These are phyloP conservation scores for Cylindroiulus punctatus DNA, from an alignment of 2,888 invertebrate species.

Conservation along the genomic window DNA sequence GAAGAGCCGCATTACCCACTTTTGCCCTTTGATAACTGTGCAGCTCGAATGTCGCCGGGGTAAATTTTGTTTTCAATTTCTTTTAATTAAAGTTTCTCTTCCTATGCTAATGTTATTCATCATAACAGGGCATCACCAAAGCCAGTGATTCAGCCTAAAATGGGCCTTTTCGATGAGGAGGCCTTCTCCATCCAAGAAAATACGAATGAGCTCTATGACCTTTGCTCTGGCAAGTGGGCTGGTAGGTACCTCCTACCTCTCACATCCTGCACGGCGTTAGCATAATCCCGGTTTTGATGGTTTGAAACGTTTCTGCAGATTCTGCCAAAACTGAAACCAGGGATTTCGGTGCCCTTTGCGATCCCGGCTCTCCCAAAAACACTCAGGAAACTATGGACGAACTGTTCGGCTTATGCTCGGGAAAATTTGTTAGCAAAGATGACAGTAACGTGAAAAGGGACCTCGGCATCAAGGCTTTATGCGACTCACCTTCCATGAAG, in stretches of 20 bases:
- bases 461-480: not conserved
- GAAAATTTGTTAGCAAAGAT: slow-evolving; percentile 57
- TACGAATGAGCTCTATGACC: slow-evolving; percentile 57
- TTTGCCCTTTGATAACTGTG: not conserved
- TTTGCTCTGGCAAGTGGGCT: slow-evolving; percentile 60
- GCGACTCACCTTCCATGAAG: not conserved
- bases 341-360: not conserved
- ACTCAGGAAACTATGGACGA: slow-evolving; percentile 59
- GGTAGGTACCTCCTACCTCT: not conserved
- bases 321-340: not conserved
- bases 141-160: not conserved
- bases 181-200: slow-evolving; percentile 57
- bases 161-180: not conserved
- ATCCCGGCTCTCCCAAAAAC: slow-evolving; percentile 57
- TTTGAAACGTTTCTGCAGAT: not conserved
- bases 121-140: not conserved
- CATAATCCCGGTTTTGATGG: not conserved
- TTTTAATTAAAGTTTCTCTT: not conserved
- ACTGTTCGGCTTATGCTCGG: slow-evolving; percentile 59
- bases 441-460: not conserved
- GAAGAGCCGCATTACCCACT: not conserved
- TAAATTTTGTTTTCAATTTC: not conserved
- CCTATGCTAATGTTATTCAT: not conserved
- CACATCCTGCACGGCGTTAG: not conserved
- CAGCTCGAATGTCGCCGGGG: not conserved